These are phyloP conservation scores for Mormyrus lacerda DNA, from an alignment of 2,113 vertebrate genomes.

Conservation along the genomic window DNA sequence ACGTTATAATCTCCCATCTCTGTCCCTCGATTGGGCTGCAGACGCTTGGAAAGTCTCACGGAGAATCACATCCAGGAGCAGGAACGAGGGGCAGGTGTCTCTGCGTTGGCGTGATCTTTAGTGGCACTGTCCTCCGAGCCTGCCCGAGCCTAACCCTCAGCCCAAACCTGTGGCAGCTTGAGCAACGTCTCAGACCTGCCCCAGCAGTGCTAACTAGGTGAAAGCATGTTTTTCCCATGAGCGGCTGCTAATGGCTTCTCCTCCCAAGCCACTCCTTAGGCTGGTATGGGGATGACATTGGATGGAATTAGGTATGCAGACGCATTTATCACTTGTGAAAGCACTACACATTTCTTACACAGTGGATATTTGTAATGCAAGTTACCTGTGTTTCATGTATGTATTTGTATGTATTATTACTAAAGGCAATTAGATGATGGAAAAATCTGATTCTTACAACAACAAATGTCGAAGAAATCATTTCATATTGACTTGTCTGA, in stretches of 20 bases:
- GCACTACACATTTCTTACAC: not conserved
- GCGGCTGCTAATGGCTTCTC: slow-evolving; percentile 37
- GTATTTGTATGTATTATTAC: not conserved
- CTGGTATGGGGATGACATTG: slow-evolving; percentile 50
- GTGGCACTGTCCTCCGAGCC: slow-evolving; percentile 1
- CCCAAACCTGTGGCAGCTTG: slow-evolving; percentile 8
- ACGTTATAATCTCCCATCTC: slow-evolving; percentile 43
- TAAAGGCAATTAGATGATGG: not conserved
- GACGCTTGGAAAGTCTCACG: not conserved
- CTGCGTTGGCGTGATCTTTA: not conserved
- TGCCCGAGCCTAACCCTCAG: not conserved
- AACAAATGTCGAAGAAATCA: not conserved
- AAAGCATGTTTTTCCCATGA: slow-evolving; percentile 31
- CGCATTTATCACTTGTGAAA: not conserved
- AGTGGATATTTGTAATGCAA: not conserved
- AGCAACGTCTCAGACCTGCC: slow-evolving; percentile 41
- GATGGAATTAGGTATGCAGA: slow-evolving; percentile 7
- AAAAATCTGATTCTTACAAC: not conserved
- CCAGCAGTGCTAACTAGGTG: slow-evolving; percentile 25
- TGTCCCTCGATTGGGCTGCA: not conserved
- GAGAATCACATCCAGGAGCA: not conserved
- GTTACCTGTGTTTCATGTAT: not conserved
- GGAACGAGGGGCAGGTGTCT: not conserved
- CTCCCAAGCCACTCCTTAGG: slow-evolving; percentile 57
- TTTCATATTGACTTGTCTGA: not conserved